Conservation (phyloP, 2,797 vertebrate species). For the Telmatherina bonti region DNA sequence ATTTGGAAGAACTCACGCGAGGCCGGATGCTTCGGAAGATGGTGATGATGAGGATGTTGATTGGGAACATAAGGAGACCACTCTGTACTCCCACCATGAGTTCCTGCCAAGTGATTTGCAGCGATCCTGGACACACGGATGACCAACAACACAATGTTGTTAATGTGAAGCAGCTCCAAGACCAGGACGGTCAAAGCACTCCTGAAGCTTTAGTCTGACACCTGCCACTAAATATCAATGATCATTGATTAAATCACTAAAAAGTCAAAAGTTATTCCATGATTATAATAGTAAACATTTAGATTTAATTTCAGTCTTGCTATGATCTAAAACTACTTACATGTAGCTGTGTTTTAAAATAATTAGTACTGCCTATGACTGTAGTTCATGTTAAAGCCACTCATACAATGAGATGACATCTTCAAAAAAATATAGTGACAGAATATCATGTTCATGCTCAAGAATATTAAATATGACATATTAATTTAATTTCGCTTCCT, state of each 20-base stretch:
- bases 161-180: neutral
- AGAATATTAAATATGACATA: too few relatives aligned
- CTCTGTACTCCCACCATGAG: constrained; percentile 86
- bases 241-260: neutral
- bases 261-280: neutral
- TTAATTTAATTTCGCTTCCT: too few relatives aligned
- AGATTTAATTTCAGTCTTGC: neutral
- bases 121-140: constrained; percentile 67
- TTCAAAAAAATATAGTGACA: too few relatives aligned
- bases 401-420: too few relatives aligned
- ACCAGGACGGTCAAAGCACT: too few relatives aligned
- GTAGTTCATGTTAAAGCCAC: too few relatives aligned
- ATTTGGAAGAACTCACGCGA: constrained; percentile 54
- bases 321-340: neutral
- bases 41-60: constrained; percentile 89
- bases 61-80: constrained; percentile 89
- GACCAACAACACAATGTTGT: neutral
- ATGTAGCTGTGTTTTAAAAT: neutral
- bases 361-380: too few relatives aligned
- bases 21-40: constrained; percentile 87
- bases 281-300: neutral
- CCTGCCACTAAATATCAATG: neutral
- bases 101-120: constrained; percentile 82
- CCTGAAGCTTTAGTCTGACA: neutral
- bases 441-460: too few relatives aligned